A percentile compares a stretch with the other conserved stretches of the same genome.
Evolutionary conservation across 2,113 vertebrate genomes (phyloP).

Genomic region (Zapornia atra): DNA sequence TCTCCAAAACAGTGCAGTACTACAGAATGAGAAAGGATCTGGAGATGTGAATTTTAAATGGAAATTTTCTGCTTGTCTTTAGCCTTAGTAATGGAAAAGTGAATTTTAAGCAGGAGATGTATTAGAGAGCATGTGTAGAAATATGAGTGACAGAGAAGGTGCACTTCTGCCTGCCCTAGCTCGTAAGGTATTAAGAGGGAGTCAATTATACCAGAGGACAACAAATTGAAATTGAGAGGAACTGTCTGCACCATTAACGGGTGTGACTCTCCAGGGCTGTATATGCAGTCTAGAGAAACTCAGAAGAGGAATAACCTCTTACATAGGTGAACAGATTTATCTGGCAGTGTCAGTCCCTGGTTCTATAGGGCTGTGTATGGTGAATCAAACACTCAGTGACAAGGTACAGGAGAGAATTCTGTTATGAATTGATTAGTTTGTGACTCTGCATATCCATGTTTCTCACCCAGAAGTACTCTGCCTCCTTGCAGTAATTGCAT

Average conservation of each 20-base stretch:
- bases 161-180: neutral
- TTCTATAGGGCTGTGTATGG: neutral
- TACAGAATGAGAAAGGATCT: neutral
- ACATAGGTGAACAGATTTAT: neutral
- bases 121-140: neutral
- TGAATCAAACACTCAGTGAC: neutral
- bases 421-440: neutral
- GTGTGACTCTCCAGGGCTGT: neutral
- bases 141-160: neutral
- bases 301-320: neutral
- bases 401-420: neutral
- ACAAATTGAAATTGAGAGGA: constrained; percentile 34
- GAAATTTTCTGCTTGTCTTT: neutral
- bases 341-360: neutral
- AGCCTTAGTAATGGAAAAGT: neutral
- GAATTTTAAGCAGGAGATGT: neutral
- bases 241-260: neutral
- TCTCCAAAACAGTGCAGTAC: neutral
- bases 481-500: neutral
- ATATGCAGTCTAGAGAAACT: neutral
- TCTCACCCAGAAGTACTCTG: neutral
- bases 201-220: neutral
- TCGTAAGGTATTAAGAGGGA: neutral
- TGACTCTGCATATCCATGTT: neutral
- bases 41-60: neutral